phyloP scores from a whole-genome alignment of 2,797 vertebrate genomes.

The Galagoides demidoff region DNA sequence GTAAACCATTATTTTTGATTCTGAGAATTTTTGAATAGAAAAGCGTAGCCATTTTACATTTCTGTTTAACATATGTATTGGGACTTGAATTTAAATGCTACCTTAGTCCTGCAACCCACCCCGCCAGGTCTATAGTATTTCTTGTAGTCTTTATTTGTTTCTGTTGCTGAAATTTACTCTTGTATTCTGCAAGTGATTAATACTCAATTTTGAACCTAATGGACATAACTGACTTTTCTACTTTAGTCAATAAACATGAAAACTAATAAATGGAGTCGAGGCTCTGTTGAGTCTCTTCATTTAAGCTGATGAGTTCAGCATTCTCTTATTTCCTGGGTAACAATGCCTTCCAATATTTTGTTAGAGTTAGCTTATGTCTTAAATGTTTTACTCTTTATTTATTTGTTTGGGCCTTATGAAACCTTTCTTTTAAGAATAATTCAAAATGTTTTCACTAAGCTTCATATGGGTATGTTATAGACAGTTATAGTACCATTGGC shows the following conservation, averaged over 20 bases:
- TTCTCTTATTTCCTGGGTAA: neutral
- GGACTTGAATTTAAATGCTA: neutral
- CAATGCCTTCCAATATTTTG: neutral
- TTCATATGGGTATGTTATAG: neutral
- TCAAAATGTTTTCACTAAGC: constrained; percentile 24
- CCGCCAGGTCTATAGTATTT: neutral
- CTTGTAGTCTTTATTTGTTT: neutral
- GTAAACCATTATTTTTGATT: neutral
- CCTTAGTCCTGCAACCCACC: neutral
- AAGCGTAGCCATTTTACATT: neutral
- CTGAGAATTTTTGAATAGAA: neutral
- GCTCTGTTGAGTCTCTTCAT: neutral
- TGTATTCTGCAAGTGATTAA: neutral
- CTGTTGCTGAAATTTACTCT: neutral
- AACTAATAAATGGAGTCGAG: neutral
- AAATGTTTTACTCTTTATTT: neutral
- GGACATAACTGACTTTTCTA: neutral
- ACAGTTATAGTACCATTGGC: neutral
- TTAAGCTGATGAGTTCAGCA: neutral
- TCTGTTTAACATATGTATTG: neutral
- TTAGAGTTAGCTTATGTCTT: neutral
- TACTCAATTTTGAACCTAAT: neutral
- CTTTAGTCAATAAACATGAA: neutral
- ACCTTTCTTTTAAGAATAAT: neutral
- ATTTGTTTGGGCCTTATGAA: neutral